Evolutionary conservation across 2,888 invertebrate genomes (phyloP).

Genomic region (Xanthia icteritia): DNA sequence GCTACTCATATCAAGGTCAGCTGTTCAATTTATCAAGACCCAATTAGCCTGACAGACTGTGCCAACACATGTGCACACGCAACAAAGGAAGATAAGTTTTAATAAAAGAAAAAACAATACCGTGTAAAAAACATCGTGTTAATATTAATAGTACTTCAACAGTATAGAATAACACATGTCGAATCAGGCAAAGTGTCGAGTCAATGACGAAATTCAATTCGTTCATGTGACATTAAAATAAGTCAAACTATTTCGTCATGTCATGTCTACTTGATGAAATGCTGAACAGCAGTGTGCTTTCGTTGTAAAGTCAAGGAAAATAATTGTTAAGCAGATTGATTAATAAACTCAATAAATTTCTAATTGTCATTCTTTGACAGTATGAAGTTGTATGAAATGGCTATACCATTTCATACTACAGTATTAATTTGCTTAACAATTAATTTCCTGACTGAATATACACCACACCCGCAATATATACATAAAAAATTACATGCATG

Average conservation of each 20-base stretch:
- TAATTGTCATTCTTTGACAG: not conserved
- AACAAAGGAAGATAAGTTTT: not conserved
- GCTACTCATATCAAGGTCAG: conserved; percentile 6
- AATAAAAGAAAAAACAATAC: not conserved
- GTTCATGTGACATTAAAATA: not conserved
- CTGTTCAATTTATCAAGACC: not conserved
- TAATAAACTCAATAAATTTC: not conserved
- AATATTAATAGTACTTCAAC: not conserved
- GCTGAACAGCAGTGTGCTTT: not conserved
- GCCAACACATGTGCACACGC: conserved; percentile 21
- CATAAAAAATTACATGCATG: not conserved
- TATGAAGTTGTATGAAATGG: too few relatives aligned
- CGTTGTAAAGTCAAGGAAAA: not conserved
- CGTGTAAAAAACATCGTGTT: not conserved
- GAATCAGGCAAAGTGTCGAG: not conserved
- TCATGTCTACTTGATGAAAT: not conserved
- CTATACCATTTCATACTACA: not conserved
- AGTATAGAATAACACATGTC: conserved; percentile 9
- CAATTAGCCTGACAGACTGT: conserved; percentile 7
- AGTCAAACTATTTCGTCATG: not conserved
- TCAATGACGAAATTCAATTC: not conserved
- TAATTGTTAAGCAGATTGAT: not conserved
- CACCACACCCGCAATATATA: not conserved
- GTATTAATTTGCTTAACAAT: not conserved
- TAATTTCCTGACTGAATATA: not conserved